Percentiles rank a stretch among this genome's conserved stretches.
These are phyloP conservation scores for Pantherophis vulpinus DNA, from an alignment of 2,797 vertebrate genomes.

Conservation along the genomic window DNA sequence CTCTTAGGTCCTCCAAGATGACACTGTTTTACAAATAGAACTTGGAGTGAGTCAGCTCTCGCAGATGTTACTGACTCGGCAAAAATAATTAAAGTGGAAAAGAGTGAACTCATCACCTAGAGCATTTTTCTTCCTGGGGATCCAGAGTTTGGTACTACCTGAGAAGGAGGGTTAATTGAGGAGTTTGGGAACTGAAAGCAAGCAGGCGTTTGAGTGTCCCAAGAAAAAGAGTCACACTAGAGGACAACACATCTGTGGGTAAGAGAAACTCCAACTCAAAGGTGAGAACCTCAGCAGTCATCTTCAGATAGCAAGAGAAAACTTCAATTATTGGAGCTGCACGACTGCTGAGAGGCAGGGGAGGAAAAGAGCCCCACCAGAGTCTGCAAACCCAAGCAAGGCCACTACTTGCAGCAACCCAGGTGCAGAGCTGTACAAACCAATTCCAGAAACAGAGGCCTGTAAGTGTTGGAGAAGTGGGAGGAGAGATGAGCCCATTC, in stretches of 20 bases:
- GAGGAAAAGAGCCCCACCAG: neutral
- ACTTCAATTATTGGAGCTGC: neutral
- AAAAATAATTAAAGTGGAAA: neutral
- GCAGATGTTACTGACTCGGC: neutral
- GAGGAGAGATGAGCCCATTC: no score
- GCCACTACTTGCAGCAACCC: neutral
- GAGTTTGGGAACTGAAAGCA: neutral
- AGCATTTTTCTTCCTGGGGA: neutral
- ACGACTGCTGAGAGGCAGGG: neutral
- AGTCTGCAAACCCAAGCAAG: neutral
- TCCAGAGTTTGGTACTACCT: neutral
- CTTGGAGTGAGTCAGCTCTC: neutral
- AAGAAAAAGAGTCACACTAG: neutral
- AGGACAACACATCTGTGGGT: neutral
- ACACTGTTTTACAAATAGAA: neutral
- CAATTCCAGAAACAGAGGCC: neutral
- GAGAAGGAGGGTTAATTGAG: neutral
- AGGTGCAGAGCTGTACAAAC: neutral
- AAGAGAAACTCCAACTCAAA: neutral
- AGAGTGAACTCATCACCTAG: neutral
- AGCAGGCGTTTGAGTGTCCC: neutral
- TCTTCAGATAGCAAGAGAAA: neutral
- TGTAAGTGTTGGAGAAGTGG: neutral
- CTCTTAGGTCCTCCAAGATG: neutral
- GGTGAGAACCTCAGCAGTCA: neutral